Base-by-base conservation (phyloP, 2,113 vertebrate species). In the Loxodonta africana region DNA sequence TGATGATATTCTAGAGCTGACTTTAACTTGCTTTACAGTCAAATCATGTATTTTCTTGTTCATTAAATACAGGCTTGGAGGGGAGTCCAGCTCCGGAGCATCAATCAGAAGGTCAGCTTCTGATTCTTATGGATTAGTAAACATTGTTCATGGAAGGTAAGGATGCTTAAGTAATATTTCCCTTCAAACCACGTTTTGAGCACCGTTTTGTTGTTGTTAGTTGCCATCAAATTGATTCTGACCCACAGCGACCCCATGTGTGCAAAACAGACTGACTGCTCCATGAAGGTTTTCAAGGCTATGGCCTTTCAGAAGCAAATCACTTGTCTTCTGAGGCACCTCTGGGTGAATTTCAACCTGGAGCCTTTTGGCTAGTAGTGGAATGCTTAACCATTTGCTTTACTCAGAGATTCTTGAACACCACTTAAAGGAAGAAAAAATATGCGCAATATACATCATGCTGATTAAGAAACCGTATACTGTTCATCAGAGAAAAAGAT, bases 11-110 rank as follows among this genome's bases (percentile, higher is more conserved):
- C 5, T 73, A 30, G 20, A 73, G 37, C 8, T 25, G 1, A 60
- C 37, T n/a, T 83, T 65, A 63, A 5, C 51, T 83, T 65, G 30
- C 1, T 26, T 71, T 94, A 33, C 26, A 83, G 78, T 10, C 11
- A 78, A 18, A 62, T 12, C 44, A 6, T 7, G 0, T 76, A 57
- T 33, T 37, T 63, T 57, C 3, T 21, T 48, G 48, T 41, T 33
- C 17, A 1, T 6, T 71, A 37, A 83, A 73, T 0, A n/a, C 3
- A 62, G 12, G 14, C 15, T 9, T 41, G 0, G 18, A 62, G 63
- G 41, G 4, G 10, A 11, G 6, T 26, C 2, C 53, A 87, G 17
- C n/a, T 8, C 12, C 5, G 62, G 21, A 1, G 1, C 2, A 76
- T 51, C 9, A 76, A 85, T 76, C 33, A 91, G 17, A 44, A 51